Base-by-base conservation (phyloP, 2,113 vertebrate species). In the Siniperca chuatsi region DNA sequence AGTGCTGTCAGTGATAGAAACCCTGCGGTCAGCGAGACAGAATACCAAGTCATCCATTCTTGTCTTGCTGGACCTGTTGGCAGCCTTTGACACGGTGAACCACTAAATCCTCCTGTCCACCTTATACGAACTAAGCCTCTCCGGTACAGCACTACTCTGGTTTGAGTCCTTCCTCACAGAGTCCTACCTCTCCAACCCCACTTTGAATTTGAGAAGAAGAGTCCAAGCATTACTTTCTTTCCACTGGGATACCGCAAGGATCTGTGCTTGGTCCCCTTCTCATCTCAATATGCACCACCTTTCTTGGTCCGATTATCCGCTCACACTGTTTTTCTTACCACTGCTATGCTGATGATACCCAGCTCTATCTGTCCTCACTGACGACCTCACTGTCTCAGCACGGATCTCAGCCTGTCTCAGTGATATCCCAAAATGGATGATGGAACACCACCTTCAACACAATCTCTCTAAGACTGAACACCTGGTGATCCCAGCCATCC, bases 1-100 rank as follows among this genome's bases (percentile, higher is more conserved):
- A 62, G 44, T 21, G 68, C 44, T 72, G 40, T 71, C 48, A 25
- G 29, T 65, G 52, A 29, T 15, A 48, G 58, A 72, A 72, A 33
- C 60, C 58, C 29, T 55, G 76, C 10, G 7, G 37, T 68, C 37
- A 58, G 40, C n/a, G 1, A 69, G 12, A 79, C 20, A 25, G 6
- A 1, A 16, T 23, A 37, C 12, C 60, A 35, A 6, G 33, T 77
- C 23, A 42, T 66, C 23, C 42, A 12, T 66, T 54, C 37, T 78
- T 13, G 40, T 55, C 23, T 57, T 46, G 33, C 33, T 25, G 29
- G 33, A 65, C 21, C 15, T 50, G 35, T 55, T 7, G 11, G 37
- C 50, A 62, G n/a, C 7, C 5, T 44, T 62, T 64, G 18, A 72
- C 68, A 80, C 0, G 3, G 12, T 64, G 29, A 64, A 64, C 29